Evolutionary conservation across 2,888 invertebrate genomes (phyloP).

Genomic region (Aricia artaxerxes): DNA sequence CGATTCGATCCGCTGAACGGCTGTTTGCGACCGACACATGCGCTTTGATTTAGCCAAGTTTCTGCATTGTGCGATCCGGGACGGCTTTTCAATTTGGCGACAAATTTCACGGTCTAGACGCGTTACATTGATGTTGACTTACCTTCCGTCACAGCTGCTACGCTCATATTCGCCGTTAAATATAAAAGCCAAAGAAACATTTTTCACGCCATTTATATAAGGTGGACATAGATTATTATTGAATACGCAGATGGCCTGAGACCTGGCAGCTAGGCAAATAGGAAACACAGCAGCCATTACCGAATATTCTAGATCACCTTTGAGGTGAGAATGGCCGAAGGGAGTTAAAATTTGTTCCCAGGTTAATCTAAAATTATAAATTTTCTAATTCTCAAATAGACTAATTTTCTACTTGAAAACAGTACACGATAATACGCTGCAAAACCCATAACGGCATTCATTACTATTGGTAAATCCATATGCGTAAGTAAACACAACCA

Average conservation of each 20-base stretch:
- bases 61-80: conserved; percentile 60
- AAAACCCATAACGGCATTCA: background rate
- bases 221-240: background rate
- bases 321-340: too few relatives aligned
- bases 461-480: background rate
- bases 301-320: background rate
- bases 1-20: conserved; percentile 75
- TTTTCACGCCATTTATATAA: conserved; percentile 13
- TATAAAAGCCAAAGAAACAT: conserved; percentile 26
- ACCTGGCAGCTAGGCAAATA: background rate
- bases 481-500: background rate
- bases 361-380: too few relatives aligned
- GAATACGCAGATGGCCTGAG: background rate
- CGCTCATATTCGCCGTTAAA: conserved; percentile 49
- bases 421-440: too few relatives aligned
- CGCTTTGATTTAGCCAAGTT: conserved; percentile 66
- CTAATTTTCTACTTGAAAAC: too few relatives aligned
- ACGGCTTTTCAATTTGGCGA: conserved; percentile 76
- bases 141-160: conserved; percentile 79
- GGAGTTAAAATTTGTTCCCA: too few relatives aligned
- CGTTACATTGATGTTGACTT: conserved; percentile 81
- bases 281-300: background rate
- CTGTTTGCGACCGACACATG: conserved; percentile 78
- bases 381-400: too few relatives aligned
- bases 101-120: conserved; percentile 71